phyloP scores from a whole-genome alignment of 1,140 invertebrate species.

The Stegodyphus dumicola region DNA sequence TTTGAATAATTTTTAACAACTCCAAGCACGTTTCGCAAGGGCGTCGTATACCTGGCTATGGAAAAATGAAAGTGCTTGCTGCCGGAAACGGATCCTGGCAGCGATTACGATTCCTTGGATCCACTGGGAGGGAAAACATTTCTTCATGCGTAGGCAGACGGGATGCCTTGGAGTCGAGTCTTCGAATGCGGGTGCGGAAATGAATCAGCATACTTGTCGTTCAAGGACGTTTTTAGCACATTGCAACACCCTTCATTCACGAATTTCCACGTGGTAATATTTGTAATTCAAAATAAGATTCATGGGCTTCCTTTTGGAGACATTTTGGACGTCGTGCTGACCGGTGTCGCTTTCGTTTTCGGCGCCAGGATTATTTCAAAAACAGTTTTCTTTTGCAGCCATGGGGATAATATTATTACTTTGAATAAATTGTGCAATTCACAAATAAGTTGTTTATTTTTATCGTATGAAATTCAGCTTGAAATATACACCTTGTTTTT shows the following conservation, averaged over 20 bases:
- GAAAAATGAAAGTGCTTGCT: not conserved
- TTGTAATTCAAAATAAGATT: too few relatives aligned
- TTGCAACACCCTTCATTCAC: not conserved
- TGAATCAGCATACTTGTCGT: constrained; percentile 6
- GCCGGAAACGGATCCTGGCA: not conserved
- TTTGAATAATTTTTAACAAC: not conserved
- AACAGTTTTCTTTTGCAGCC: too few relatives aligned
- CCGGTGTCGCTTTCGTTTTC: too few relatives aligned
- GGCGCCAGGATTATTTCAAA: too few relatives aligned
- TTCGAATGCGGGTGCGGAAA: not conserved
- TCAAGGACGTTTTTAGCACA: not conserved
- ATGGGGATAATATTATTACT: too few relatives aligned
- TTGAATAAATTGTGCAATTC: too few relatives aligned
- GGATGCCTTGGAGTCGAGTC: not conserved
- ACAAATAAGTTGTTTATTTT: too few relatives aligned
- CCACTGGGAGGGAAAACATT: not conserved
- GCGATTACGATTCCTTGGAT: not conserved
- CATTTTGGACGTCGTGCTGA: too few relatives aligned
- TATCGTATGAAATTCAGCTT: too few relatives aligned
- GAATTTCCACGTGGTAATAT: not conserved
- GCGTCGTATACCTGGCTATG: not conserved
- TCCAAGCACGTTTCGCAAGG: not conserved
- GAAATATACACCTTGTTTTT: too few relatives aligned
- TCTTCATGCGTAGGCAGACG: not conserved
- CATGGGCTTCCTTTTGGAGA: too few relatives aligned